Percentiles rank a stretch among this genome's conserved stretches.
Conservation (phyloP, 2,888 invertebrate genomes). For the Torymus tubicola region DNA sequence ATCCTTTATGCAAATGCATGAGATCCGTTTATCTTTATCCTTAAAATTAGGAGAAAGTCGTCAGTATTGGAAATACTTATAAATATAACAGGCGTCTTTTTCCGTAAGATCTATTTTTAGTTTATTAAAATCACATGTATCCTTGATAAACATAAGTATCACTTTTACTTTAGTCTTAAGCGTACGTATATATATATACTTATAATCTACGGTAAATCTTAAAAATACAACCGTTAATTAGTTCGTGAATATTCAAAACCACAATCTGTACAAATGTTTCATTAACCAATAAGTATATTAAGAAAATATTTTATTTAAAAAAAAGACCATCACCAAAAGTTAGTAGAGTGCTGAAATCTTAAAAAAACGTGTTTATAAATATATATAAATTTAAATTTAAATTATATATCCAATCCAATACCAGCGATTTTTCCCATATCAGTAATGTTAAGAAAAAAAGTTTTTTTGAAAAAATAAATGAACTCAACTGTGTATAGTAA, state of each 20-base stretch:
- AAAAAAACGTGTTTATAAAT: background rate
- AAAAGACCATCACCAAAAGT: slow-evolving; percentile 48
- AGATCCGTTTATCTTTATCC: background rate
- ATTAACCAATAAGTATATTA: too few species aligned
- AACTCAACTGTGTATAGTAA: background rate
- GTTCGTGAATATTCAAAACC: too few species aligned
- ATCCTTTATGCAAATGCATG: background rate
- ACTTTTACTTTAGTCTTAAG: background rate
- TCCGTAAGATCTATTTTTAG: too few species aligned
- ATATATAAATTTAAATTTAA: slow-evolving; percentile 1
- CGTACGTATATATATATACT: background rate
- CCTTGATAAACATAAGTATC: slow-evolving; percentile 2
- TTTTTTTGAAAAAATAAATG: background rate
- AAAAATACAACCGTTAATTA: too few species aligned
- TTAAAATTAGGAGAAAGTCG: slow-evolving; percentile 27
- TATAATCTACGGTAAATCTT: too few species aligned
- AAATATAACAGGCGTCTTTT: background rate
- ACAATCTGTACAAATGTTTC: too few species aligned
- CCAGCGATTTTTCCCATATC: slow-evolving; percentile 38
- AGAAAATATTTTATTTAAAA: slow-evolving; percentile 32
- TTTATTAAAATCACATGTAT: too few species aligned
- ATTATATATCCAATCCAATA: slow-evolving; percentile 32
- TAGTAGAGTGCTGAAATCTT: slow-evolving; percentile 31
- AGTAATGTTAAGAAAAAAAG: slow-evolving; percentile 8
- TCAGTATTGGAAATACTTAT: slow-evolving; percentile 44